phyloP scores from a whole-genome alignment of 1,140 invertebrate species.

The Wasmannia auropunctata region DNA sequence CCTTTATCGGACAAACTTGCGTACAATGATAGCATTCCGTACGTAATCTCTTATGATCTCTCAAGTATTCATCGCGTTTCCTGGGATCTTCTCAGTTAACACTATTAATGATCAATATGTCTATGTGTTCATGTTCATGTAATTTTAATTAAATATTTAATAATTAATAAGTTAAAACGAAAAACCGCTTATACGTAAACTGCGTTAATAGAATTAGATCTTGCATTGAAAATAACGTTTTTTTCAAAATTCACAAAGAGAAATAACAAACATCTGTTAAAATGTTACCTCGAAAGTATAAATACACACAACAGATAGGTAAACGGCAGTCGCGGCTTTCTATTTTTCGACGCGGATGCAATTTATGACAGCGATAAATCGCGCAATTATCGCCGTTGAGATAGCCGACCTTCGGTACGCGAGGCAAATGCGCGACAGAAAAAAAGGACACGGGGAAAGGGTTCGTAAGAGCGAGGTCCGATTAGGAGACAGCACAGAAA shows the following conservation, averaged over 20 bases:
- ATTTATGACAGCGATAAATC: conserved; percentile 68
- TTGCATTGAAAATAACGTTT: background rate
- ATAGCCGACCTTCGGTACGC: conserved; percentile 30
- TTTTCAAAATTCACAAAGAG: background rate
- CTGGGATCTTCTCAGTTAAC: background rate
- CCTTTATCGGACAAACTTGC: background rate
- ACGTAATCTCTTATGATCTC: background rate
- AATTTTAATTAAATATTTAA: background rate
- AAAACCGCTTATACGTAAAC: background rate
- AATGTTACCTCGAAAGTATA: background rate
- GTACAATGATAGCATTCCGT: background rate
- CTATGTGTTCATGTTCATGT: background rate
- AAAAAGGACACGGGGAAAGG: background rate
- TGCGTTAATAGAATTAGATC: background rate
- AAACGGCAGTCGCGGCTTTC: conserved; percentile 3
- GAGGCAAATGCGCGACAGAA: conserved; percentile 5
- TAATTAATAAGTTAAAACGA: background rate
- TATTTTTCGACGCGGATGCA: conserved; percentile 45
- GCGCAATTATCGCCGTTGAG: conserved; percentile 65
- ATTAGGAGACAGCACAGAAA: conserved; percentile 28
- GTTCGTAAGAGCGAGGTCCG: background rate
- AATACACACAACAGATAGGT: background rate
- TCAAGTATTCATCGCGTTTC: background rate
- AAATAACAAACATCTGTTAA: background rate
- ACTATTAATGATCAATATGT: background rate